A percentile compares a stretch with the other conserved stretches of the same genome.
These are phyloP conservation scores for Bombus haemorrhoidalis DNA, from an alignment of 1,140 invertebrate genomes.

Conservation along the genomic window DNA sequence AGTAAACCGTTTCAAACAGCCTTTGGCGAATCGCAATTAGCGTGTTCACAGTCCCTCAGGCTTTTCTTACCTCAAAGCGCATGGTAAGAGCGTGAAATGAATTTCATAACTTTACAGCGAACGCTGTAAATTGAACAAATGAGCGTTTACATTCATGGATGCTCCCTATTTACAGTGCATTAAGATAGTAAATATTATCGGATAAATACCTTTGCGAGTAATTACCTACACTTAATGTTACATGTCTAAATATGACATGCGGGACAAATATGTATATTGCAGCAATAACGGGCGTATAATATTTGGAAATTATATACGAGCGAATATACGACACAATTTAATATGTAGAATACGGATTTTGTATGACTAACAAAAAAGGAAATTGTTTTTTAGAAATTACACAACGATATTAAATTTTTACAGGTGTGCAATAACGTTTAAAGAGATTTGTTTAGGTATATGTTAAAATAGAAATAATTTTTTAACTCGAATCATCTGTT, in stretches of 20 bases:
- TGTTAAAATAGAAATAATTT: too few relatives aligned
- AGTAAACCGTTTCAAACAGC: conserved; percentile 29
- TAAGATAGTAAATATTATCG: conserved; percentile 20
- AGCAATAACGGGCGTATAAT: neutral
- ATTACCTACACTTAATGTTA: conserved; percentile 28
- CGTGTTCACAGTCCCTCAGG: conserved; percentile 12
- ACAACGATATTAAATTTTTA: too few relatives aligned
- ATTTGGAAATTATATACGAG: neutral
- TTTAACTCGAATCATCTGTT: too few relatives aligned
- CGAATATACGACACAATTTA: neutral
- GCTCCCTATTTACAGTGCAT: conserved; percentile 20
- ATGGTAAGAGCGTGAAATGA: conserved; percentile 34
- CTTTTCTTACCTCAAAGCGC: conserved; percentile 26
- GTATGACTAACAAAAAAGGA: too few relatives aligned
- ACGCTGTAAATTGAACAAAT: conserved; percentile 40
- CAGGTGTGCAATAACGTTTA: too few relatives aligned
- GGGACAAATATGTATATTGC: neutral
- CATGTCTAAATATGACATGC: conserved; percentile 9
- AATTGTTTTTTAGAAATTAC: too few relatives aligned
- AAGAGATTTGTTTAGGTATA: too few relatives aligned
- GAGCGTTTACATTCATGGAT: conserved; percentile 36
- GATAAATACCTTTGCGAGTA: conserved; percentile 37
- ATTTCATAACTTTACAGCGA: conserved; percentile 35
- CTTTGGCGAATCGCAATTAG: conserved; percentile 33
- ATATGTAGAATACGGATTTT: too few relatives aligned